phyloP scores from a whole-genome alignment of 2,797 vertebrate genomes.

The Amblyraja radiata region DNA sequence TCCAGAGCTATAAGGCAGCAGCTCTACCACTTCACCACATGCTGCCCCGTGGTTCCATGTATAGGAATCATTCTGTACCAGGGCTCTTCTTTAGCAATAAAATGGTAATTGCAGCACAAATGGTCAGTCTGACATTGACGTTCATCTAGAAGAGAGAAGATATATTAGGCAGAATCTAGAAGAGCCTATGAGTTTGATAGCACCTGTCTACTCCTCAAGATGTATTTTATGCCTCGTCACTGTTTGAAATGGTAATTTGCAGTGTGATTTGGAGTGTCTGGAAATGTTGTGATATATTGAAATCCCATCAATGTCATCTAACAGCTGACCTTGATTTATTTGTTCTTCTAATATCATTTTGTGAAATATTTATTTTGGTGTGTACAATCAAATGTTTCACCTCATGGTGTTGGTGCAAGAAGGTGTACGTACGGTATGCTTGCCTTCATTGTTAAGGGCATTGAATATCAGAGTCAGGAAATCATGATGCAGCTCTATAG shows the following conservation, averaged over 20 bases:
- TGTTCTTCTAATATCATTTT: constrained; percentile 63
- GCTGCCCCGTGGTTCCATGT: no score
- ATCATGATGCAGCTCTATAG: no score
- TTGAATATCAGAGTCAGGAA: no score
- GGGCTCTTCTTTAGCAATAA: not conserved
- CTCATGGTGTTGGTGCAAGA: constrained; percentile 42
- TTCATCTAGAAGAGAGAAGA: not conserved
- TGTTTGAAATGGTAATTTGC: not conserved
- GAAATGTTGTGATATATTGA: not conserved
- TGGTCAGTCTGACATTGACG: not conserved
- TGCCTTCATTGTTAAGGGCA: no score
- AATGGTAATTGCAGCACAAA: not conserved
- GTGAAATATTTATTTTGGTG: constrained; percentile 56
- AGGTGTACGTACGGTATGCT: no score
- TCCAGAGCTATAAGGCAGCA: no score
- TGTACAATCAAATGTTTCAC: constrained; percentile 60
- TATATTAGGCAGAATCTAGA: not conserved
- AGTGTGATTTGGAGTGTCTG: not conserved
- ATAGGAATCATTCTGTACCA: not conserved
- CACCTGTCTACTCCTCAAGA: not conserved
- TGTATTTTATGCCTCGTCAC: not conserved
- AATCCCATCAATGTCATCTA: not conserved
- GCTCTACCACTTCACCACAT: not conserved
- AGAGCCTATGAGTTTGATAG: not conserved
- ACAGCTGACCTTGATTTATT: not conserved